Conservation (phyloP, 1,140 invertebrate species). For the Gonioctena quinquepunctata region DNA sequence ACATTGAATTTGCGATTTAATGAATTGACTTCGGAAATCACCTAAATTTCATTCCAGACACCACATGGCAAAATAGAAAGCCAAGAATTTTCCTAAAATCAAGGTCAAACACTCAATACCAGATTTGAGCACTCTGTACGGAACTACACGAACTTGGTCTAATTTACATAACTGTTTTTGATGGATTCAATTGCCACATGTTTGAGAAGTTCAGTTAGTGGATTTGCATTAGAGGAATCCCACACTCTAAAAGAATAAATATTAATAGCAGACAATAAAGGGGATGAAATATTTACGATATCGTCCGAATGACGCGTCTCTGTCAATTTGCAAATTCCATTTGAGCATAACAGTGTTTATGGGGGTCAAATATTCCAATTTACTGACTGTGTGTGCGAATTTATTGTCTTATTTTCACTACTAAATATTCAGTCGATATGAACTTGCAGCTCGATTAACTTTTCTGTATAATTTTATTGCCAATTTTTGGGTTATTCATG, state of each 20-base stretch:
- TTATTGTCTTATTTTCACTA: conserved; percentile 51
- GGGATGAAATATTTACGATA: conserved; percentile 18
- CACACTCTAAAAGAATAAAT: neutral
- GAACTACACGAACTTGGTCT: too few species aligned
- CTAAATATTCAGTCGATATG: conserved; percentile 50
- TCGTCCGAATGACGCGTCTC: conserved; percentile 7
- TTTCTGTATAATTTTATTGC: conserved; percentile 51
- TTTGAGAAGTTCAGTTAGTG: too few species aligned
- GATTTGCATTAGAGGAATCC: neutral
- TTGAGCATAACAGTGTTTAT: conserved; percentile 48
- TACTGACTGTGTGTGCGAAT: conserved; percentile 44
- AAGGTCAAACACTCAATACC: too few species aligned
- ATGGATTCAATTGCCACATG: too few species aligned
- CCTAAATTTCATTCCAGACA: too few species aligned
- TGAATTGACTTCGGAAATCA: too few species aligned
- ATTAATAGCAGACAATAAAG: conserved; percentile 9
- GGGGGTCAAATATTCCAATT: conserved; percentile 54
- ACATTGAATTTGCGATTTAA: too few species aligned
- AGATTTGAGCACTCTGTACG: too few species aligned
- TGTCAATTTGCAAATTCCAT: conserved; percentile 49
- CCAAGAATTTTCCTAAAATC: too few species aligned
- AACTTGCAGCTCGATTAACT: conserved; percentile 45
- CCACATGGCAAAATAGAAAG: too few species aligned
- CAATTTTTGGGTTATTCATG: conserved; percentile 45
- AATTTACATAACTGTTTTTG: too few species aligned